Base-by-base conservation (phyloP, 1,140 invertebrate genomes). In the Solen grandis region DNA sequence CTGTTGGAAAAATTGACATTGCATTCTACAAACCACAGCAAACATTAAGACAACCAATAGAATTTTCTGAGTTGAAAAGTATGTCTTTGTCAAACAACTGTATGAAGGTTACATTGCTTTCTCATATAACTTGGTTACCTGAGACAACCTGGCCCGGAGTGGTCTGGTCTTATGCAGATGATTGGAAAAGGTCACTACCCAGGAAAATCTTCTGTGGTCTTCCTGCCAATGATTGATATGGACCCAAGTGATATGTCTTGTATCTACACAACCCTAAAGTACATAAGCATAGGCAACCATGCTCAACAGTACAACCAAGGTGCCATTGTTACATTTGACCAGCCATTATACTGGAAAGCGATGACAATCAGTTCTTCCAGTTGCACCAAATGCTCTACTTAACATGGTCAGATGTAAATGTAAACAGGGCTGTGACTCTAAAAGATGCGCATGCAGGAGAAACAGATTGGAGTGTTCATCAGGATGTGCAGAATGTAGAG, bases 161-260 rank as follows among this genome's bases (percentile, higher is more conserved):
- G 79, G 80, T 35, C 33, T 16, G 81, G 74, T 5, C 52, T 73
- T 22, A 79, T 85, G 80, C 78, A 84, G 36, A 65, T 54, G n/a
- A 41, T 82, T 8, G 16, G 33, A 13, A 72, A 62, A 27, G 81
- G 81, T 8, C 31, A 79, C 22, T 76, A 84, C 59, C 85, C 82
- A 50, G 76, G 84, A 25, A 69, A 78, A 69, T 87, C 68, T 57
- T 72, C 82, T 33, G 63, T 88, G 31, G 31, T 66, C 5, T 75
- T 88, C 69, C 63, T 89, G 55, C 88, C 85, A 29, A 88, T 89
- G 59, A 84, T 89, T 54, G 85, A 88, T 62, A 68, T 88, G 80
- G 69, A 88, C 81, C 84, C 85, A 31, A 70, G 66, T 46, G 83
- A 88, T 63, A 77, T 83, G 52, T 66, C 77, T 1, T 89, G 85